Evolutionary conservation across 2,888 invertebrate species (phyloP).

Genomic region (Alloscopus bannaensis): DNA sequence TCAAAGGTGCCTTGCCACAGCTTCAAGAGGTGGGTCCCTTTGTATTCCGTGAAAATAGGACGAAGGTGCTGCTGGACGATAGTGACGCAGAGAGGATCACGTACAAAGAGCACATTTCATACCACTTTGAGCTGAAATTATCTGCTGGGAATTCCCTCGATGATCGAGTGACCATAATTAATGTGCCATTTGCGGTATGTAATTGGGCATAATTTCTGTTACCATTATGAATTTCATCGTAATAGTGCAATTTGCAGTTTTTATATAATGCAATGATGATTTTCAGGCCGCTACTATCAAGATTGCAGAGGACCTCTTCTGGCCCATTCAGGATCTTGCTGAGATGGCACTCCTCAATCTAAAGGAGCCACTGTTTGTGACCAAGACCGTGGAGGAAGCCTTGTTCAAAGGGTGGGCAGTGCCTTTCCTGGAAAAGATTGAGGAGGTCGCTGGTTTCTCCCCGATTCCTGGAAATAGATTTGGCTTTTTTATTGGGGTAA

Average conservation of each 20-base stretch:
- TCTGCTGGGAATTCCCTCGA: constrained; percentile 25
- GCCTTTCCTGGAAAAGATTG: constrained; percentile 59
- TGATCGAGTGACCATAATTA: constrained; percentile 52
- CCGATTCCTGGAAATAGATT: constrained; percentile 57
- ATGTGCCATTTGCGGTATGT: constrained; percentile 62
- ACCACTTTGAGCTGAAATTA: constrained; percentile 41
- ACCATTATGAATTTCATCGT: not conserved
- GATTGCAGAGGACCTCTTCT: constrained; percentile 34
- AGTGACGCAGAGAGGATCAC: constrained; percentile 20
- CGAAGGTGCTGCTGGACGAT: constrained; percentile 26
- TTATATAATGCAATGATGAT: not conserved
- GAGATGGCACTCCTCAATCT: constrained; percentile 10
- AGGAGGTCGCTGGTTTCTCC: constrained; percentile 27
- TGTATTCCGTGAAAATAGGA: constrained; percentile 50
- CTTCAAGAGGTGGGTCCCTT: constrained; percentile 62
- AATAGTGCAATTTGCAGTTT: not conserved
- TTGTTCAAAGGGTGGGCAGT: constrained; percentile 61
- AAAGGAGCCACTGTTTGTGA: constrained; percentile 53
- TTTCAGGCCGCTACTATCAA: constrained; percentile 56
- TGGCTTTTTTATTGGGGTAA: constrained; percentile 53
- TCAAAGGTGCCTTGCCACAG: constrained; percentile 47
- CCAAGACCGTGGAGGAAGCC: constrained; percentile 58
- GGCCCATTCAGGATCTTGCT: constrained; percentile 24
- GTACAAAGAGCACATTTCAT: constrained; percentile 48
- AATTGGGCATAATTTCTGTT: not conserved